Base-by-base conservation (phyloP, 1,140 invertebrate genomes). In the Helicoverpa armigera region DNA sequence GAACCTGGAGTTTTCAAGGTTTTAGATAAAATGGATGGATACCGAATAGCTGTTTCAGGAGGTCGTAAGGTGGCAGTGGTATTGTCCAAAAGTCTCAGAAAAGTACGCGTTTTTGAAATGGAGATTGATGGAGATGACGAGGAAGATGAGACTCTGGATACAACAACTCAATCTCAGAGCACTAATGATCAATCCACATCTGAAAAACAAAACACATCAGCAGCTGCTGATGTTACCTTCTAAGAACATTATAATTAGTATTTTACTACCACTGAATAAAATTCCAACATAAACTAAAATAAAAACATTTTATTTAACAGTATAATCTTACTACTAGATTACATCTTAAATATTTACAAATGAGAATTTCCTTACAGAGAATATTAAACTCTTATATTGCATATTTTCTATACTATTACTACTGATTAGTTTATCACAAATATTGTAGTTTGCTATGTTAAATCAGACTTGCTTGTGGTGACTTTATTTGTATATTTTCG, bases 101-200 rank as follows among this genome's bases (percentile, higher is more conserved):
- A 98, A 91, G 97, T 99, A 58, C 95, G 98, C 80, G 95, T 99
- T 51, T 98, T 98, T 88, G 98, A 99, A 91, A 99, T 98, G 96
- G 98, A 99, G 95, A 97, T 97, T 0, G 98, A 98, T 88, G 98
- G 98, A 7, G 98, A 99, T 83, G 98, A 98, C 83, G 97, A 98
- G 48, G 97, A 98, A 70, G 97, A 97, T 58, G 97, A 96, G 82
- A 96, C 95, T 23, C 81, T 95, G 11, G 94, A 95, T 56, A 90
- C 90, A 14, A 95, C 94, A 12, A 90, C 94, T 54, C 91, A 92
- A 43, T 94, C 93, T 67, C 89, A 92, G 75, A 65, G 77, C 18
- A 86, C 83, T 18, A 84, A 86, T 72, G 83, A 87, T 67, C 87
- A 86, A 54, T 78, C 70, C 18, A 87, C 80, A 14, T 81, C 87